phyloP scores from a whole-genome alignment of 2,113 vertebrate species.

The Chroicocephalus ridibundus region DNA sequence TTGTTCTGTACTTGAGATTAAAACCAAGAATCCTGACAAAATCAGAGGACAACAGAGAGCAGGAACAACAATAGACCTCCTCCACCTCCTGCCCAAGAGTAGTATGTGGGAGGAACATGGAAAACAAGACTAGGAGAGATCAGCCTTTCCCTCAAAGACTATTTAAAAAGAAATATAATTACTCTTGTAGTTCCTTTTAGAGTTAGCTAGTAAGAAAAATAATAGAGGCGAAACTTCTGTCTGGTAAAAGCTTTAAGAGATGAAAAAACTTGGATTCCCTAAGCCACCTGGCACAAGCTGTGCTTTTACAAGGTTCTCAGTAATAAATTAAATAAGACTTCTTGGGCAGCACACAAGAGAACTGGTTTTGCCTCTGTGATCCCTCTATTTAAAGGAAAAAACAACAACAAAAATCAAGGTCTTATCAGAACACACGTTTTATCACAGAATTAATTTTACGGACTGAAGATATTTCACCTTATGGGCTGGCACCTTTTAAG shows the following conservation, averaged over 20 bases:
- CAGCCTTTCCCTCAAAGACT: not conserved
- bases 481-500: slow-evolving; percentile 32
- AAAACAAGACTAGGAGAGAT: not conserved
- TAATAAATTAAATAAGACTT: not conserved
- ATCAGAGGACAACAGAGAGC: not conserved
- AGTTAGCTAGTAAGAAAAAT: not conserved
- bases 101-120: not conserved
- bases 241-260: not conserved
- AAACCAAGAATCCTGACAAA: slow-evolving; percentile 28
- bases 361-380: not conserved
- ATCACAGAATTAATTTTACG: slow-evolving; percentile 40
- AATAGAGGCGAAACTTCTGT: not conserved
- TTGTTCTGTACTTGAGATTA: not conserved
- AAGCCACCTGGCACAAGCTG: not conserved
- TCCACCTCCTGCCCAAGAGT: not conserved
- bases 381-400: not conserved
- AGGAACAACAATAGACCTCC: not conserved
- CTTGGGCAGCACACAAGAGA: not conserved
- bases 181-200: not conserved
- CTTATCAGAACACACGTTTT: not conserved
- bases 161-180: not conserved
- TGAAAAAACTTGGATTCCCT: not conserved
- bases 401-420: not conserved
- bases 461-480: slow-evolving; percentile 52
- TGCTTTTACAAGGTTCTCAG: not conserved